Evolutionary conservation across 2,113 vertebrate genomes (phyloP), one percentile per base, ranked within the genome.

Genomic region (Tiliqua scincoides): DNA sequence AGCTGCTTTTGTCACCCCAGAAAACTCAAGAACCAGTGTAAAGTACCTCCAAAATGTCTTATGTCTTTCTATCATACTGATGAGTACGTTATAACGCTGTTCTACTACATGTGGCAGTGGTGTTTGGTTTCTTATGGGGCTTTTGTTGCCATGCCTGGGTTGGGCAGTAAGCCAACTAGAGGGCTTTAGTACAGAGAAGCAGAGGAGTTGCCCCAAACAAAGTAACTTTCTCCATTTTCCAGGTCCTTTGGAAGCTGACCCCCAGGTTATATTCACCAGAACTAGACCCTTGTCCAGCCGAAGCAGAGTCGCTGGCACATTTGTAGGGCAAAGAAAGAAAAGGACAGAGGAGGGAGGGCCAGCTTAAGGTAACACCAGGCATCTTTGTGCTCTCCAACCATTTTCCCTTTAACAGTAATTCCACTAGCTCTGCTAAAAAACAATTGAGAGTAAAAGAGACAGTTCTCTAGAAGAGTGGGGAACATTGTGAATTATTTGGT

Each of bases 201-300:
- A 40, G 35, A 21, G 37, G 32, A 35, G 25, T 27, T 74, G 32
- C 27, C 52, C 62, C 63, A 77, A 40, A 27, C 61, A 84, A 88
- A 88, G 70, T 52, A 81, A 67, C 92, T 87, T 89, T 93, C 91
- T 88, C 89, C 92, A 85, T 93, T 92, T 95, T 95, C 88, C 93
- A 96, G 92, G 93, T 91, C 76, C 83, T 91, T 89, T 94, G 89
- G 93, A 94, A 84, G 86, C 86, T 89, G 78, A 17, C 75, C 83
- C 95, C 84, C 93, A 95, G 63, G 84, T 96, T 91, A 91, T 96
- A 92, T 96, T 96, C 84, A 89, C 95, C 89, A 94, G 91, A 95
- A 91, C 94, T 87, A 96, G 91, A 92, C 92, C 90, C 84, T 93
- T 93, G 82, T 90, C 91, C 89, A 90, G 91, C 88, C 94, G 89